Evolutionary conservation across 2,113 vertebrate genomes (phyloP).

Genomic region (Ursus arctos): DNA sequence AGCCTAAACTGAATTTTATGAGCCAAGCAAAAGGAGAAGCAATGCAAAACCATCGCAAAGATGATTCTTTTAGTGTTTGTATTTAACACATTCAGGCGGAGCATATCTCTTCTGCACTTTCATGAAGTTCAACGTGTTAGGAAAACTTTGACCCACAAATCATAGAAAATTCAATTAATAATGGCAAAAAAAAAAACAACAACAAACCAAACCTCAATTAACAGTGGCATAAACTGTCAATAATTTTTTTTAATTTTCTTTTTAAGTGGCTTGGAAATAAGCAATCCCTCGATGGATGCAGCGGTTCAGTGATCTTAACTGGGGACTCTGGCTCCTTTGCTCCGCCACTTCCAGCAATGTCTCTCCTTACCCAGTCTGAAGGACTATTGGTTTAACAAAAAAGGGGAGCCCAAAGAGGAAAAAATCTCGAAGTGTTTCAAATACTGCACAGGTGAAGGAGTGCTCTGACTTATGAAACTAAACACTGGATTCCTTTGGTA

Average conservation of each 20-base stretch:
- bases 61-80: background rate
- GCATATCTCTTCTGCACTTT: background rate
- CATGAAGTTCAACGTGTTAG: background rate
- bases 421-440: background rate
- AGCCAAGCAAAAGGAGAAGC: background rate
- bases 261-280: background rate
- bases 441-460: background rate
- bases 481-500: background rate
- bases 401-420: background rate
- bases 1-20: background rate
- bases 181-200: background rate
- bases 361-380: background rate
- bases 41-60: background rate
- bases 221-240: background rate
- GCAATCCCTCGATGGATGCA: background rate
- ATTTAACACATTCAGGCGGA: background rate
- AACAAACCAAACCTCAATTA: background rate
- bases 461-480: background rate
- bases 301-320: background rate
- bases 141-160: background rate
- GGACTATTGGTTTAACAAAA: slow-evolving; percentile 21
- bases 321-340: background rate
- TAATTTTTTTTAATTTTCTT: background rate
- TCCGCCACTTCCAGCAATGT: background rate
- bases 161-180: background rate